Evolutionary conservation across 2,888 invertebrate species (phyloP).

Genomic region (Xanthostigma xanthostigma): DNA sequence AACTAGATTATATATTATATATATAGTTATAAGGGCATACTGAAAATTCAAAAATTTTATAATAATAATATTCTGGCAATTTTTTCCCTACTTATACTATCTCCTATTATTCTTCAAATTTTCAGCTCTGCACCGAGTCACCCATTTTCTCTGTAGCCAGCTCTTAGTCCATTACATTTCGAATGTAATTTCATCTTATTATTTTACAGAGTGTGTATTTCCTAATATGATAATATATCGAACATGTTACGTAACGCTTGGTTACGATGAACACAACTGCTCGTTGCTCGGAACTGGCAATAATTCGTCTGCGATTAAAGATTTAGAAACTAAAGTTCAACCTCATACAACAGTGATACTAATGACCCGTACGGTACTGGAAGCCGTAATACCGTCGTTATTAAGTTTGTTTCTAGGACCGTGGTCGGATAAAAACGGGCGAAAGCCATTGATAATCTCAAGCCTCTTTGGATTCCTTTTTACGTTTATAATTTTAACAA

Average conservation of each 20-base stretch:
- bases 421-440: constrained; percentile 68
- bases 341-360: constrained; percentile 46
- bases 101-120: too few species aligned
- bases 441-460: constrained; percentile 48
- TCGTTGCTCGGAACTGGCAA: constrained; percentile 36
- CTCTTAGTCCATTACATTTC: too few species aligned
- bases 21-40: too few species aligned
- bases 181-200: too few species aligned
- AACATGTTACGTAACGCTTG: constrained; percentile 45
- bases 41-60: too few species aligned
- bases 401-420: constrained; percentile 60
- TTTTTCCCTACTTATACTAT: too few species aligned
- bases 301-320: constrained; percentile 33
- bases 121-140: too few species aligned
- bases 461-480: constrained; percentile 38
- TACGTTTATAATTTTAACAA: background rate
- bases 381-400: constrained; percentile 49
- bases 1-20: too few species aligned
- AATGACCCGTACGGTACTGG: constrained; percentile 45
- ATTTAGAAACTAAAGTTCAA: constrained; percentile 42
- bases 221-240: constrained; percentile 54
- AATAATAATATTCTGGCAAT: too few species aligned
- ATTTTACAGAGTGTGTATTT: constrained; percentile 36
- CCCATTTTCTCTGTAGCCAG: too few species aligned
- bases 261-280: constrained; percentile 44